These are phyloP conservation scores for Bombylius discolor DNA, from an alignment of 2,888 invertebrate genomes.

Conservation along the genomic window DNA sequence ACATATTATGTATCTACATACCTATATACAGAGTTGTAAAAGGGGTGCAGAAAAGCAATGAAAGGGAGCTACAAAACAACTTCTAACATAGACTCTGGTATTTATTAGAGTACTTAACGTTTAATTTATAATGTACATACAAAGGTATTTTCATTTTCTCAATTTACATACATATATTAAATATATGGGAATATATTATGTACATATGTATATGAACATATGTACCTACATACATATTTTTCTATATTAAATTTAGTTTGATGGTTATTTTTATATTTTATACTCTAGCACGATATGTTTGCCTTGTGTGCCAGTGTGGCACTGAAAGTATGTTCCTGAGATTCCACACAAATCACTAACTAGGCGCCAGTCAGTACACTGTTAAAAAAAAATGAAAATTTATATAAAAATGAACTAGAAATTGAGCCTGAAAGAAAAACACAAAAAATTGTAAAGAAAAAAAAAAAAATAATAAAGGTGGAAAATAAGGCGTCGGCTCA, in stretches of 20 bases:
- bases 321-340: background rate
- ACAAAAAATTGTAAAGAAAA: background rate
- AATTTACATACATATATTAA: background rate
- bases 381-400: slow-evolving; percentile 5
- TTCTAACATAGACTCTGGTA: no score
- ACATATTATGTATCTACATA: no score
- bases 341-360: slow-evolving; percentile 10
- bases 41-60: no score
- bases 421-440: background rate
- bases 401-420: background rate
- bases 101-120: no score
- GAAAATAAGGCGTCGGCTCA: slow-evolving; percentile 15
- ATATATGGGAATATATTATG: background rate
- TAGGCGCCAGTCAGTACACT: slow-evolving; percentile 9
- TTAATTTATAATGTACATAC: no score
- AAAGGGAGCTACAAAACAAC: no score
- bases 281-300: background rate
- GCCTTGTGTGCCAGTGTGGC: background rate
- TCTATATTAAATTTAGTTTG: no score
- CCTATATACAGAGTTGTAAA: no score
- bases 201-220: background rate
- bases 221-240: no score
- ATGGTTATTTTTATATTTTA: no score
- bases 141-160: no score
- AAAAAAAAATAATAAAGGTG: background rate